These are phyloP conservation scores for Heterohyrax brucei DNA, from an alignment of 2,797 vertebrate genomes.

Conservation along the genomic window DNA sequence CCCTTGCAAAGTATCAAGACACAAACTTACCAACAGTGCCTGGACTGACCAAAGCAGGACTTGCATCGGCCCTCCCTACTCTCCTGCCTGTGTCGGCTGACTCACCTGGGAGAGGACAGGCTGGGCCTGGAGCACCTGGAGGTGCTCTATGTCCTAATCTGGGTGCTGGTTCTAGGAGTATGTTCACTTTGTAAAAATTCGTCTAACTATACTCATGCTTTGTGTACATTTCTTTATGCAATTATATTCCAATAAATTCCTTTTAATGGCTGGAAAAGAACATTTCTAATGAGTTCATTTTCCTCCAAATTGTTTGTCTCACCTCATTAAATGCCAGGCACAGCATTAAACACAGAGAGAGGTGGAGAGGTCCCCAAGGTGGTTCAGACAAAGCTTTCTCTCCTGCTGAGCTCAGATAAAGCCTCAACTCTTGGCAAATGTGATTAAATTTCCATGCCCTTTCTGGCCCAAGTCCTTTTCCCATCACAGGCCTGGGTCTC, in stretches of 20 bases:
- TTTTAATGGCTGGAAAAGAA: conserved; percentile 5
- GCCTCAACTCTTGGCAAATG: neutral
- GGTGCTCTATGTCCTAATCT: neutral
- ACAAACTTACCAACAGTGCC: too few relatives aligned
- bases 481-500: neutral
- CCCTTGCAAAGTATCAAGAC: too few relatives aligned
- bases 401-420: neutral
- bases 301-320: neutral
- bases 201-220: neutral
- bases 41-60: too few relatives aligned
- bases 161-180: neutral
- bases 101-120: neutral
- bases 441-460: neutral
- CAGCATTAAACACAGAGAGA: neutral
- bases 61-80: too few relatives aligned
- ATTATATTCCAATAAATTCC: neutral
- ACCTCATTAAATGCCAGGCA: neutral
- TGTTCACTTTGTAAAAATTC: neutral
- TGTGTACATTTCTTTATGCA: neutral
- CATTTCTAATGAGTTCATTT: neutral
- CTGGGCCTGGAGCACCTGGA: neutral
- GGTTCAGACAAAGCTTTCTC: neutral
- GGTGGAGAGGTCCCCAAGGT: too few relatives aligned
- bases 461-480: neutral
- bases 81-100: too few relatives aligned